Percentiles rank a stretch among this genome's conserved stretches.
phyloP scores from a whole-genome alignment of 2,113 vertebrate genomes.

The Thalassarche chlororhynchos region DNA sequence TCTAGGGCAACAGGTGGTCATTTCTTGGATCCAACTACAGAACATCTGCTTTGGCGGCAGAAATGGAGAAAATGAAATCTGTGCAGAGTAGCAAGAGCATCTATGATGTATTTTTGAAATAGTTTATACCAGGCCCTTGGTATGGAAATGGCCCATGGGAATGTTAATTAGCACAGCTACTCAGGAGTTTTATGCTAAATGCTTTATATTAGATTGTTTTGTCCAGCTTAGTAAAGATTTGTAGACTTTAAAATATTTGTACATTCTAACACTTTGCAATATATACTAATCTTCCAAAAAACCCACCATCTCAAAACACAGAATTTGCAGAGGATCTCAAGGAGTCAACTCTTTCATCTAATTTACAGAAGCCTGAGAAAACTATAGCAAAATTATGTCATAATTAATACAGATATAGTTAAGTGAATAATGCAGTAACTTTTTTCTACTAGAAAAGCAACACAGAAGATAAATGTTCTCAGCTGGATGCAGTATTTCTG shows the following conservation, averaged over 20 bases:
- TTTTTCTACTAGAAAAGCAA: slow-evolving; percentile 1
- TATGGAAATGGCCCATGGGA: neutral
- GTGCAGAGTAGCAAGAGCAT: neutral
- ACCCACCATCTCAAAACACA: neutral
- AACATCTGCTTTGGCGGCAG: neutral
- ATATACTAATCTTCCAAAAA: neutral
- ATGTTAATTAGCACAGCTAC: neutral
- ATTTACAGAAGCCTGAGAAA: neutral
- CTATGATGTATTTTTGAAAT: neutral
- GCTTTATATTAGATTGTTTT: neutral
- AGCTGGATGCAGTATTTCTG: slow-evolving; percentile 14
- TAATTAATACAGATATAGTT: slow-evolving; percentile 33
- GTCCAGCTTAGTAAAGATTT: neutral
- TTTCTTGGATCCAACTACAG: neutral
- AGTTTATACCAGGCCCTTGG: neutral
- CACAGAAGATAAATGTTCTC: slow-evolving; percentile 43
- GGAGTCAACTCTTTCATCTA: neutral
- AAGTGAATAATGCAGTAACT: neutral
- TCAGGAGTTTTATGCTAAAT: neutral
- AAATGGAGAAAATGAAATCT: neutral
- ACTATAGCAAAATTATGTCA: neutral
- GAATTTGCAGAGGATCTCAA: neutral
- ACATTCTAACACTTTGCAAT: neutral
- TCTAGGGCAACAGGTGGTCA: neutral
- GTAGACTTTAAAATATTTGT: neutral